phyloP scores from a whole-genome alignment of 2,113 vertebrate species.

The Mesitornis unicolor region DNA sequence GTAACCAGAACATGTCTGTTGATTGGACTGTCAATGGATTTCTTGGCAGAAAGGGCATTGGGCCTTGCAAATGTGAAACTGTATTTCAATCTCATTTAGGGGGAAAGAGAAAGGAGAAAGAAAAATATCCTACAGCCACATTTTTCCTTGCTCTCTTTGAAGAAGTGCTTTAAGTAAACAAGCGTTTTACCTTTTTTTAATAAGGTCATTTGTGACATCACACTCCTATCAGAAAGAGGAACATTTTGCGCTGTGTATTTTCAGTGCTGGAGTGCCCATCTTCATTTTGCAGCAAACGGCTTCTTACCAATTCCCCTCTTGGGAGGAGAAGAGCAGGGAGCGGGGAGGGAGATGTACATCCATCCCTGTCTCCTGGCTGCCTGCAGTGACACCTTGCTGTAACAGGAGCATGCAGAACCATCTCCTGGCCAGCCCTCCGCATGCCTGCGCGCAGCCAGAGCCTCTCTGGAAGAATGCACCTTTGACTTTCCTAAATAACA shows the following conservation, averaged over 20 bases:
- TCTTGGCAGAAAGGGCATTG: slow-evolving; percentile 73
- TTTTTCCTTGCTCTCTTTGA: slow-evolving; percentile 56
- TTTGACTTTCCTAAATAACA: slow-evolving; percentile 71
- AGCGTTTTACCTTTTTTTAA: slow-evolving; percentile 66
- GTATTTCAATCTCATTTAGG: slow-evolving; percentile 73
- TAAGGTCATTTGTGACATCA: slow-evolving; percentile 73
- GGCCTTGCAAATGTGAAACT: slow-evolving; percentile 64
- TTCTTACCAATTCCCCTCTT: background rate
- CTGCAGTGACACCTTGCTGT: slow-evolving; percentile 37
- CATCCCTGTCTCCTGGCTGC: slow-evolving; percentile 1
- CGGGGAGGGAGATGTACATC: background rate
- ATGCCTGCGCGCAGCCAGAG: background rate
- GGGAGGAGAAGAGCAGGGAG: background rate
- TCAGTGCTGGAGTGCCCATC: background rate
- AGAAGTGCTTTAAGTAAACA: slow-evolving; percentile 65
- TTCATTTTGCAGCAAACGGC: background rate
- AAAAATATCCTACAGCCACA: slow-evolving; percentile 51
- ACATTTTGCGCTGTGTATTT: slow-evolving; percentile 40
- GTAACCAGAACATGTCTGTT: slow-evolving; percentile 67
- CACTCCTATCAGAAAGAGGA: slow-evolving; percentile 49
- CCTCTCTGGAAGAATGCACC: slow-evolving; percentile 58
- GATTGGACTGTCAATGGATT: slow-evolving; percentile 72
- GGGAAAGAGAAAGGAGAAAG: slow-evolving; percentile 28
- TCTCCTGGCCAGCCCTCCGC: background rate
- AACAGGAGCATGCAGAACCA: background rate